phyloP scores from a whole-genome alignment of 2,888 invertebrate genomes.

The Thymelicus lineola region DNA sequence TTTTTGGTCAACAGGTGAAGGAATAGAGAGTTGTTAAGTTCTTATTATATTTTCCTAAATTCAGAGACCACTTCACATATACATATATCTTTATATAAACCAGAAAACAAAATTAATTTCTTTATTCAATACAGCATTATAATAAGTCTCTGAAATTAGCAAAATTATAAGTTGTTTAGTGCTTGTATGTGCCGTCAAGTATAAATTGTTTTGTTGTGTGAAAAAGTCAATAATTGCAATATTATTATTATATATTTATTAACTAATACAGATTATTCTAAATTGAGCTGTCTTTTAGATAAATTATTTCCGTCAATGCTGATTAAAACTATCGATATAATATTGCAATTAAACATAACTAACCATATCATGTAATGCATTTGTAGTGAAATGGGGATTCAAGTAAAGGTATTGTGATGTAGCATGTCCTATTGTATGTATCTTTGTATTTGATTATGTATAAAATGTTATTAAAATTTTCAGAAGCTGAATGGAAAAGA shows the following conservation, averaged over 20 bases:
- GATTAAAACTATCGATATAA: too few species aligned
- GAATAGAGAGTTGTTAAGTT: background rate
- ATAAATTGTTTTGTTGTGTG: background rate
- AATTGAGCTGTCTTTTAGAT: too few species aligned
- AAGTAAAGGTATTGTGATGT: slow-evolving; percentile 1
- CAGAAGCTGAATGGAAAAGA: slow-evolving; percentile 81
- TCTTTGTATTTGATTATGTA: background rate
- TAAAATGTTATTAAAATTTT: slow-evolving; percentile 40
- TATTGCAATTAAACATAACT: slow-evolving; percentile 4
- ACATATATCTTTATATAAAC: too few species aligned
- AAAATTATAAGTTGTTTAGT: background rate
- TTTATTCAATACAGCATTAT: too few species aligned
- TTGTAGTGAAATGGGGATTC: slow-evolving; percentile 1
- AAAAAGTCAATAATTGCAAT: slow-evolving; percentile 1
- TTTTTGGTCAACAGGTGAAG: too few species aligned
- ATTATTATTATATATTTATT: background rate
- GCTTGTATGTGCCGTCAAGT: slow-evolving; percentile 2
- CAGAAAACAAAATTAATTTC: too few species aligned
- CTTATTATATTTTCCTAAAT: too few species aligned
- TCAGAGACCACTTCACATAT: too few species aligned
- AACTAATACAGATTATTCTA: too few species aligned
- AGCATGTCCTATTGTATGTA: background rate
- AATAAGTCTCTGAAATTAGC: too few species aligned
- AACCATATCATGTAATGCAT: background rate
- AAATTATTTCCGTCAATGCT: too few species aligned